Evolutionary conservation across 2,797 vertebrate genomes (phyloP), one percentile per base, ranked within the genome.

Genomic region (Phalloptychus januarius): DNA sequence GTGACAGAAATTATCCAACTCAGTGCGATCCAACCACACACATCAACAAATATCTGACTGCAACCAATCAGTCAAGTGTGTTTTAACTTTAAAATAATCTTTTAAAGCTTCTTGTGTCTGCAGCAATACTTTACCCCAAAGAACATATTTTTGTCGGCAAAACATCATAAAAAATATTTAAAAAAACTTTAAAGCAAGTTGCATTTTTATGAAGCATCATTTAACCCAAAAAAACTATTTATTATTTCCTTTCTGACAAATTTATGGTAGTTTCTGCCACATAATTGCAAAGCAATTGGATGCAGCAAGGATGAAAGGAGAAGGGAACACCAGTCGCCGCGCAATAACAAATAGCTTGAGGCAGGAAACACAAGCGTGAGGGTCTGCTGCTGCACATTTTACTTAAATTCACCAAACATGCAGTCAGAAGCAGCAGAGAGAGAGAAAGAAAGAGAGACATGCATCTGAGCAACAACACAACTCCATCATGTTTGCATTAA

Each of bases 401-500:
- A 33, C 33, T 61, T 28, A 31, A 52, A 56, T 69, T 80, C 44
- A 48, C 13, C 15, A 15, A 76, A 56, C 40, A 42, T 52, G 36
- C 33, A 71, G 38, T 73, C 77, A 76, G 69, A 74, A 52, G 80
- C 63, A 33, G n/a, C 75, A 81, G 46, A 54, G 50, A 46, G n/a
- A 45, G 13, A 42, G 42, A 42, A 2, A 46, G 50, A 25, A 10
- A 52, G 42, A 44, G 12, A 44, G 38, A 73, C 50, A 77, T 25
- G 61, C 52, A 83, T 44, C 44, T 40, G 50, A 85, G 56, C 72
- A 77, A 69, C 69, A 86, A 80, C 87, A 88, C 38, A 84, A 82
- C 42, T 73, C 38, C 72, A 50, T 54, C 63, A 18, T 78, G 81
- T 80, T 86, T 75, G 72, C 78, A 80, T 88, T 86, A 77, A 86